phyloP scores from a whole-genome alignment of 2,888 invertebrate genomes.

The Ethmia dodecea region DNA sequence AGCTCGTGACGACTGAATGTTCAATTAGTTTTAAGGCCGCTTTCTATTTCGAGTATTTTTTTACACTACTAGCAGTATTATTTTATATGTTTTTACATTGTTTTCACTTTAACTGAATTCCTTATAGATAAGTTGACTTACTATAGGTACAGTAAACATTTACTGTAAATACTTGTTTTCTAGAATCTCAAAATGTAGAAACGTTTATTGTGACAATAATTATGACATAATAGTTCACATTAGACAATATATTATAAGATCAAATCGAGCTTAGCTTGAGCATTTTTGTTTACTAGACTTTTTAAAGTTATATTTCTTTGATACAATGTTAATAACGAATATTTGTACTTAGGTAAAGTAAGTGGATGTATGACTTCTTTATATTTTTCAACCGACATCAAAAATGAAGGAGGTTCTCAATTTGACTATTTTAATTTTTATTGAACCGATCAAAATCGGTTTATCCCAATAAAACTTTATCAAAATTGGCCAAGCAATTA shows the following conservation, averaged over 20 bases:
- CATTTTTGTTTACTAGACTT: constrained; percentile 30
- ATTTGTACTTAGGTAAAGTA: too few species aligned
- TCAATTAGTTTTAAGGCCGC: constrained; percentile 34
- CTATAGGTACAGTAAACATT: too few species aligned
- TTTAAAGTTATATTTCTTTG: constrained; percentile 2
- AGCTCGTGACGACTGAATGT: constrained; percentile 67
- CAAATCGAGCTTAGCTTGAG: constrained; percentile 60
- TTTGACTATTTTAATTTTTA: too few species aligned
- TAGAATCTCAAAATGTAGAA: constrained; percentile 20
- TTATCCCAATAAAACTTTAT: too few species aligned
- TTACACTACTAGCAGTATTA: constrained; percentile 44
- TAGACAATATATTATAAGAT: constrained; percentile 61
- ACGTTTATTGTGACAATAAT: constrained; percentile 62
- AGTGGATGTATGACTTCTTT: too few species aligned
- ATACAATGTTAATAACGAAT: too few species aligned
- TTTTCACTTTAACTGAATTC: constrained; percentile 6
- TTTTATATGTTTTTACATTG: constrained; percentile 23
- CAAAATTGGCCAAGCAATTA: too few species aligned
- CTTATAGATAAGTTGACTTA: too few species aligned
- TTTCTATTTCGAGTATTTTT: constrained; percentile 39
- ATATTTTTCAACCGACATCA: too few species aligned
- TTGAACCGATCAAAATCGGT: too few species aligned
- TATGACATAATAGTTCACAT: constrained; percentile 58
- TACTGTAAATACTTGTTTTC: too few species aligned
- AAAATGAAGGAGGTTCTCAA: too few species aligned